A percentile compares a stretch with the other conserved stretches of the same genome.
phyloP scores from a whole-genome alignment of 2,888 invertebrate genomes.

The Agrochola litura region DNA sequence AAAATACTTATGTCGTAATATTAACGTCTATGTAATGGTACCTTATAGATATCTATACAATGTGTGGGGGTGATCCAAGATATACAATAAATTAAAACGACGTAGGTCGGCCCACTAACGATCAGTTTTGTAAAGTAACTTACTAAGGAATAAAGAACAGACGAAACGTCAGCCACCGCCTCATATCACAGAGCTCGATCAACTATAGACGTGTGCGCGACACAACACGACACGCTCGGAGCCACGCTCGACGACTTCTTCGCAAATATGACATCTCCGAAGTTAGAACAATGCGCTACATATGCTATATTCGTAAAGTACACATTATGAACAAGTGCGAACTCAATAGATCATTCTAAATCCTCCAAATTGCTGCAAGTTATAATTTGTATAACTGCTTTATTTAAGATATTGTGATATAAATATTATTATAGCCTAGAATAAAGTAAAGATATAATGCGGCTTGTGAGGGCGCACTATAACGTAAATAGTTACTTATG shows the following conservation, averaged over 20 bases:
- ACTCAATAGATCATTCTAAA: slow-evolving; percentile 1
- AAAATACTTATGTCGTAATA: slow-evolving; percentile 60
- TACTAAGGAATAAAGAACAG: slow-evolving; percentile 10
- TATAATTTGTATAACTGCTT: slow-evolving; percentile 2
- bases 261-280: neutral
- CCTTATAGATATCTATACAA: slow-evolving; percentile 47
- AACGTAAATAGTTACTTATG: slow-evolving; percentile 37
- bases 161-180: neutral
- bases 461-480: slow-evolving; percentile 12
- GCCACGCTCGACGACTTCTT: neutral
- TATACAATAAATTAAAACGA: slow-evolving; percentile 64
- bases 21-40: slow-evolving; percentile 59
- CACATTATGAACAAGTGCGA: slow-evolving; percentile 1
- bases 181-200: slow-evolving; percentile 41
- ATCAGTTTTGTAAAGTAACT: neutral
- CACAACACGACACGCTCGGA: neutral
- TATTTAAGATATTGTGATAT: slow-evolving; percentile 13
- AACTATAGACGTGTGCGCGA: neutral
- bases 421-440: slow-evolving; percentile 25
- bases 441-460: slow-evolving; percentile 31
- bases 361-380: slow-evolving; percentile 8
- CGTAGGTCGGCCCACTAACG: neutral
- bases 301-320: neutral
- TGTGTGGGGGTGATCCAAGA: slow-evolving; percentile 54
- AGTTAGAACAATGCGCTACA: neutral